Evolutionary conservation across 2,888 invertebrate genomes (phyloP), one percentile per base, ranked within the genome.

Genomic region (Ditula angustiorana): DNA sequence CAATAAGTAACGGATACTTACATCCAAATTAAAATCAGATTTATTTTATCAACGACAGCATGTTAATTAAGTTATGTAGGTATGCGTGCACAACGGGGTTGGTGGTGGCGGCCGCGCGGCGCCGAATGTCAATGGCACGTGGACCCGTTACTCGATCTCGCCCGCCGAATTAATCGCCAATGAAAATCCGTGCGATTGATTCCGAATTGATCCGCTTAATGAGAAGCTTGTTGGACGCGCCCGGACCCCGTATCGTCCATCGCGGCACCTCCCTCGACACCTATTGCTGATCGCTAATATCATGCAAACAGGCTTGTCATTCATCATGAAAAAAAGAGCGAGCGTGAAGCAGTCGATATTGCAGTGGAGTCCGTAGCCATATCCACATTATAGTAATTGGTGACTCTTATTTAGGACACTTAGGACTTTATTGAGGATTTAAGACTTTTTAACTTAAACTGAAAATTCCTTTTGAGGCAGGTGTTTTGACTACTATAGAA

Each of bases 41-140:
- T 37, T 52, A 58, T 58, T 63, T 63, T 63, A 63, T 58, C 63
- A 57, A 26, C 44, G 23, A 19, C 50, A 44, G 33, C 44, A 53
- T 62, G 50, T 44, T 58, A 66, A 62, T 66, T 52, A 52, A 58
- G 26, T 46, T 47, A 59, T 35, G 53, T 53, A 53, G 53, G 64
- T 53, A 53, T 59, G 35, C 33, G 53, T 64, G 58, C 50, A 58
- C 53, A 64, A 58, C 64, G 58, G 64, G 64, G 64, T 52, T 72
- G 71, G 71, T 68, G 75, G 67, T 69, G 69, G 68, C 77, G 69
- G 69, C 77, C 70, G 73, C 72, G 77, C 78, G 74, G 75, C 83
- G 81, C 88, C 90, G 87, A 87, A 87, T 92, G 92, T 91, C 92
- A 91, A 84, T 92, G 92, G 91, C 92, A 90, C 86, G 88, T 81